Evolutionary conservation across 2,888 invertebrate genomes (phyloP), one percentile per base, ranked within the genome.

Genomic region (Mamestra brassicae): DNA sequence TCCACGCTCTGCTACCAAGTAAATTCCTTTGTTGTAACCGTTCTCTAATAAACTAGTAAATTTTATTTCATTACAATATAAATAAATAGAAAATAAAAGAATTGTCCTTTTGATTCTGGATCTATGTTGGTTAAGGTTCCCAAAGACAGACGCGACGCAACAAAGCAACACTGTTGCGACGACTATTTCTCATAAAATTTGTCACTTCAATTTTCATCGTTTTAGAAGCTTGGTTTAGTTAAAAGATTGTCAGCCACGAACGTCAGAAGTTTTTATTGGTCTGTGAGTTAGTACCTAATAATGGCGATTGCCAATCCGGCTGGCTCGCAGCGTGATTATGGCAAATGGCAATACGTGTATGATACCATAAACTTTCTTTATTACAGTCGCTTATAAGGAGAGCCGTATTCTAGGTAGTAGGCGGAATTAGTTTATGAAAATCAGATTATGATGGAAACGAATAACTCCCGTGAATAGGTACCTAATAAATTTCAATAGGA

Each of bases 361-460:
- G 42, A 45, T 34, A 10, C 34, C 64, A 69, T 74, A 65, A 74
- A 60, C 38, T 42, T 26, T 45, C 50, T 79, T 80, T 64, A 79
- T 74, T 68, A 73, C 26, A 38, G 4, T 11, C 15, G 42, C 58
- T 73, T 45, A 45, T 61, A 64, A 10, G 1, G 34, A 75, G 4
- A 5, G 6, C 5, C 13, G 2, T 42, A 55, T 55, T 55, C 34
- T 47, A 55, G 6, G 1, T 13, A 57, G 50, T n/a, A 8, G n/a
- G 74, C 5, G 26, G 6, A 5, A n/a, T 34, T 62, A 38, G 7
- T 38, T 36, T 13, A 50, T 34, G 13, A 17, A 52, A 34, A 38
- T 38, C 3, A 17, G 42, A 58, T 36, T 50, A 47, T 47, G 1
- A 34, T 55, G 47, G 34, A 15, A 47, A 38, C 34, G 0, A 15